These are phyloP conservation scores for Zalophus californianus DNA, from an alignment of 2,797 vertebrate genomes.

Conservation along the genomic window DNA sequence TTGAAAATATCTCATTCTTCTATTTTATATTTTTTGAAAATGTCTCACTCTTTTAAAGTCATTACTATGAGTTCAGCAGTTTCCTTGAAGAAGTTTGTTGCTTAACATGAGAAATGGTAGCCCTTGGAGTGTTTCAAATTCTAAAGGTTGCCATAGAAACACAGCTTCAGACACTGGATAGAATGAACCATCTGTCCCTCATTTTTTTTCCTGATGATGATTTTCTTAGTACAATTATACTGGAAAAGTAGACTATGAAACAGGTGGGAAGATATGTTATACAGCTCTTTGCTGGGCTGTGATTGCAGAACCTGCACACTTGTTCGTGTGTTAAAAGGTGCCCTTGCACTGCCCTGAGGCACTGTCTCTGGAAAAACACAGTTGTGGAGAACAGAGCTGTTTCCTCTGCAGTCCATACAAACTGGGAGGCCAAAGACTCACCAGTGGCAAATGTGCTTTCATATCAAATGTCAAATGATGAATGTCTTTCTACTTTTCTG, in stretches of 20 bases:
- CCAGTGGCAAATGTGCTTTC: not conserved
- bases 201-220: not conserved
- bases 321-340: constrained; percentile 4
- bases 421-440: not conserved
- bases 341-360: not conserved
- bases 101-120: constrained; percentile 57
- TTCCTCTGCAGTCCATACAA: not conserved
- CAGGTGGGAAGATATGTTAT: not conserved
- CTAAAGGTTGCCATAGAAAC: constrained; percentile 67
- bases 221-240: constrained; percentile 51
- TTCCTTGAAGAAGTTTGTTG: not conserved
- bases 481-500: not conserved
- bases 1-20: not conserved
- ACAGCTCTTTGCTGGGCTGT: not conserved
- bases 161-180: constrained; percentile 32
- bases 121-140: constrained; percentile 29
- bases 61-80: constrained; percentile 4
- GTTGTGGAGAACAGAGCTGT: not conserved
- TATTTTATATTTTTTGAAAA: not conserved
- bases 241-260: constrained; percentile 39
- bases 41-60: not conserved
- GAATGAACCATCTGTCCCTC: constrained; percentile 18
- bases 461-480: not conserved
- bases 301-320: not conserved
- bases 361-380: not conserved